Evolutionary conservation across 2,113 vertebrate species (phyloP).

Genomic region (Chrysochloris asiatica): DNA sequence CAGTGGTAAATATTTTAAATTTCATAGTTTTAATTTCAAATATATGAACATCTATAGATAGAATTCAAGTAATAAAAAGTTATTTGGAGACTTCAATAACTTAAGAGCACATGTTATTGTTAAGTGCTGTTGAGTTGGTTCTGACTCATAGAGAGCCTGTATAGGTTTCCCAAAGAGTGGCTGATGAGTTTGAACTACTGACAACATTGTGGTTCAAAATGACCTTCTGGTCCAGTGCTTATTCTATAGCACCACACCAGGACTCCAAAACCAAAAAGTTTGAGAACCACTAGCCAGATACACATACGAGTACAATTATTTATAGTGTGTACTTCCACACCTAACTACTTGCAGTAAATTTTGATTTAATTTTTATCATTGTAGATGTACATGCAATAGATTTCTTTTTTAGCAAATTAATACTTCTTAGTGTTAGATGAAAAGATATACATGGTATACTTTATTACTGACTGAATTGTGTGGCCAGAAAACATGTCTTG

Average conservation of each 20-base stretch:
- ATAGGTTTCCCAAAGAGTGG: too few relatives aligned
- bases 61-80: slow-evolving; percentile 18
- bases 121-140: too few relatives aligned
- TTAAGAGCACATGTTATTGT: neutral
- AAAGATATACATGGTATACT: neutral
- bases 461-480: neutral
- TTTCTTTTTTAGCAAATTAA: slow-evolving; percentile 5
- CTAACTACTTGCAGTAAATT: neutral
- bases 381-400: neutral
- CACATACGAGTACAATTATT: neutral
- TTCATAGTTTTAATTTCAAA: slow-evolving; percentile 37
- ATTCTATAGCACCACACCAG: too few relatives aligned
- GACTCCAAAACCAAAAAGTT: neutral
- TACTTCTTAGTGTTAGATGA: neutral
- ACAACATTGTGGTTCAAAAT: too few relatives aligned
- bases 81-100: neutral
- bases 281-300: neutral
- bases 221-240: too few relatives aligned
- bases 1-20: neutral
- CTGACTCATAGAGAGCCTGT: too few relatives aligned
- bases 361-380: neutral
- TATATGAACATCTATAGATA: neutral
- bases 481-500: neutral
- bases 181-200: too few relatives aligned
- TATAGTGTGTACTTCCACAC: neutral